Base-by-base conservation (phyloP, 2,888 invertebrate genomes). In the Synanthedon tipuliformis region DNA sequence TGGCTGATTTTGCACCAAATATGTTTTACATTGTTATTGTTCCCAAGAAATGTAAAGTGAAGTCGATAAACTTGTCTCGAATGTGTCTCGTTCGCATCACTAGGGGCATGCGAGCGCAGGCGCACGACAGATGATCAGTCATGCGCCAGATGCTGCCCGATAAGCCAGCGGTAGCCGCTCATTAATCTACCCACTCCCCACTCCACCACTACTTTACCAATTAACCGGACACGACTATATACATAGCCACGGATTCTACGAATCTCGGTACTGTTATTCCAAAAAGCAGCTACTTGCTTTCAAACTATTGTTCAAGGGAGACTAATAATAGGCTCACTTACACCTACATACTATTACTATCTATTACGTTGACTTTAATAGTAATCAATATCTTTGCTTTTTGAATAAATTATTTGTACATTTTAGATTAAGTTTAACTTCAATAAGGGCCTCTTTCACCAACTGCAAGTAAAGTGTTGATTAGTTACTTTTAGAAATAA, bases 91-190 rank as follows among this genome's bases (percentile, higher is more conserved):
- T 45, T 51, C n/a, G 18, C 79, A 64, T 66, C 79, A 68, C 82
- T 81, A 73, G 55, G 58, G 55, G 61, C 62, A 65, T 70, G 73
- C 78, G 78, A 76, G 79, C 83, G 83, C 83, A 78, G 73, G 82
- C 78, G 79, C 83, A 85, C 82, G 86, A 86, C 87, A 85, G 86
- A 86, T 86, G 85, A 87, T 87, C 87, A 85, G 79, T 87, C 87
- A 86, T 85, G 84, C 82, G 83, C 86, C 76, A 78, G 86, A 86
- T 86, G 81, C 78, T 73, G 78, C 77, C 64, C 71, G 85, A 86
- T 86, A 86, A 85, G 82, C 71, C 72, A 65, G 78, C 85, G 71
- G 86, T 86, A 85, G 85, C 86, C 78, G 78, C 85, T 87, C 87
- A 87, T 87, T 87, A 86, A 87, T 87, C 86, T 87, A 71, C 81